phyloP scores from a whole-genome alignment of 2,888 invertebrate species.

The Eupithecia subumbrata region DNA sequence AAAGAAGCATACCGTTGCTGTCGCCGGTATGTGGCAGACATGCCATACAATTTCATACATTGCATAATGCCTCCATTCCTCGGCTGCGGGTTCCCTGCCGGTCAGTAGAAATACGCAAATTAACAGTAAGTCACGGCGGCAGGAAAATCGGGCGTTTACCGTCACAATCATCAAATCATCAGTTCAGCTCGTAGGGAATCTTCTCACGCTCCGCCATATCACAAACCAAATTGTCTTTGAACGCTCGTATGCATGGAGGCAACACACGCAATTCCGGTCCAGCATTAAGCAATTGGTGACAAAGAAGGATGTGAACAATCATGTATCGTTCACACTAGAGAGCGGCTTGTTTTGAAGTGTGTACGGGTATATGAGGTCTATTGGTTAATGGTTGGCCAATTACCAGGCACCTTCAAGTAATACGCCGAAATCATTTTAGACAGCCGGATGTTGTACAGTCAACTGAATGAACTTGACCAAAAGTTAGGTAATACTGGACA shows the following conservation, averaged over 20 bases:
- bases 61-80: background rate
- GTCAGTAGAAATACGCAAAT: background rate
- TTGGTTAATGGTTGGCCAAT: slow-evolving; percentile 24
- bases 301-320: slow-evolving; percentile 50
- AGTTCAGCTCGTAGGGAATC: background rate
- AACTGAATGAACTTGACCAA: too few species aligned
- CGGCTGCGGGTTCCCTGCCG: background rate
- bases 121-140: too few species aligned
- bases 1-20: background rate
- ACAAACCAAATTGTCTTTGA: background rate
- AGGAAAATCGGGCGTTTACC: background rate
- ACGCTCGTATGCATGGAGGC: background rate
- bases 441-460: slow-evolving; percentile 7
- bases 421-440: background rate
- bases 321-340: slow-evolving; percentile 19
- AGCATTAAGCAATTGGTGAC: slow-evolving; percentile 31
- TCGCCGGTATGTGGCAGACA: background rate
- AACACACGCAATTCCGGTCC: slow-evolving; percentile 10
- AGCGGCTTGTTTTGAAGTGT: slow-evolving; percentile 11
- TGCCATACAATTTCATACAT: background rate
- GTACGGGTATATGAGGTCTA: background rate
- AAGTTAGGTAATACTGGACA: too few species aligned
- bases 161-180: background rate
- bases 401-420: background rate
- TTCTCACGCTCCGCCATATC: background rate